phyloP scores from a whole-genome alignment of 2,113 vertebrate genomes.

The Atlantisia rogersi region DNA sequence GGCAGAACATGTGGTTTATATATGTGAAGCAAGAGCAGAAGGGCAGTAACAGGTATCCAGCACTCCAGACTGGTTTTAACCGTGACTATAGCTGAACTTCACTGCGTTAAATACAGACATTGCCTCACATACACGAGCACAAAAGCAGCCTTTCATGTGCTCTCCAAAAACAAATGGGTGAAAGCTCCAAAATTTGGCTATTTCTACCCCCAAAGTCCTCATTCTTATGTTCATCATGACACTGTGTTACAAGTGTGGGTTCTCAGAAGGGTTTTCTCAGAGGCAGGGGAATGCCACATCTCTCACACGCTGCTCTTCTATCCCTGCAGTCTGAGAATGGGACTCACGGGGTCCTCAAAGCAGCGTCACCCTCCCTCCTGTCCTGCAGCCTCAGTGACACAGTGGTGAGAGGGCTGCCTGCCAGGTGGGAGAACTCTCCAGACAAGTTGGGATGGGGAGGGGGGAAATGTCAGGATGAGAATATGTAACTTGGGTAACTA shows the following conservation, averaged over 20 bases:
- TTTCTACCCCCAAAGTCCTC: not conserved
- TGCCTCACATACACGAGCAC: not conserved
- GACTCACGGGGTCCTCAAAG: accelerated
- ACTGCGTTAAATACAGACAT: not conserved
- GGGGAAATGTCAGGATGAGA: not conserved
- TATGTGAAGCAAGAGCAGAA: not conserved
- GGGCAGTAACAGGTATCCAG: not conserved
- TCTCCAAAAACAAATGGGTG: not conserved
- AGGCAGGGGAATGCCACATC: accelerated
- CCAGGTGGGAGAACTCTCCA: not conserved
- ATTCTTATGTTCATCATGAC: not conserved
- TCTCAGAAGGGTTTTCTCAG: not conserved
- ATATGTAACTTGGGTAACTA: not conserved
- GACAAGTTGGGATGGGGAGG: not conserved
- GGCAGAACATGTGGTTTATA: not conserved
- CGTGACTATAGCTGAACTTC: not conserved
- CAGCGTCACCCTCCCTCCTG: not conserved
- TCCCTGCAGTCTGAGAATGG: accelerated
- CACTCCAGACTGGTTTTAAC: not conserved
- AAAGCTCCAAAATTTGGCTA: not conserved
- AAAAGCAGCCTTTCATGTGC: not conserved
- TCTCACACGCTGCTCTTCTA: not conserved
- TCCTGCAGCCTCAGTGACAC: not conserved
- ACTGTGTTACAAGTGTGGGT: not conserved
- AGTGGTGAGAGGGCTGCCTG: not conserved